Base-by-base conservation (phyloP, 2,888 invertebrate species). In the Drosophila mercatorum region DNA sequence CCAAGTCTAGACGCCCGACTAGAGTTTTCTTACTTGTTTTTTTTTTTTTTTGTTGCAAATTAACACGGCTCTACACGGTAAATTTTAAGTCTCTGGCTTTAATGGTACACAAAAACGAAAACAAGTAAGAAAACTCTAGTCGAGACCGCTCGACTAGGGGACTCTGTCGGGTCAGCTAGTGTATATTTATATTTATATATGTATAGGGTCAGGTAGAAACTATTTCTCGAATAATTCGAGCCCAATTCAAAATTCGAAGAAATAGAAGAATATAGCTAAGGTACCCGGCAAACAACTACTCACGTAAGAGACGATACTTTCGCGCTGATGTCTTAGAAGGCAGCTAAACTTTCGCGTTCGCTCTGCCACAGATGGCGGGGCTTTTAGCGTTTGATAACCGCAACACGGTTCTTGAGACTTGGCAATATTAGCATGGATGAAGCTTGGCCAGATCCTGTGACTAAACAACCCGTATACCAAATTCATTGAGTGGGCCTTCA, bases 301-400 rank as follows among this genome's bases (percentile, higher is more conserved):
- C 79, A 84, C 84, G 34, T 36, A 31, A 12, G 38, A 14, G 5
- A 43, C n/a, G n/a, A 53, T 11, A 53, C 62, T 78, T 49, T 72
- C 60, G 1, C 46, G 72, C 22, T 83, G 84, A 65, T 87, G 70
- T 64, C 89, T 89, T 2, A 92, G 67, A 40, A 92, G 74, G 43
- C 81, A 86, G 60, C 92, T 92, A 2, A 92, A 78, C 31, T 90
- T 91, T 41, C 92, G 86, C 14, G 92, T 92, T 14, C 91, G 86
- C 65, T 92, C 92, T 11, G 89, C 81, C 1, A 88, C 82, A 38
- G 92, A 85, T 10, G 65, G 62, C 5, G 58, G 53, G 46, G 49
- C 2, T 38, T 49, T 40, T 22, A 43, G 28, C 7, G n/a, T 14
- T n/a, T 34, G 40, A 36, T 44, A 40, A 12, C 5, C 22, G 6